These are phyloP conservation scores for Antheraea pernyi DNA, from an alignment of 1,140 invertebrate species.

Conservation along the genomic window DNA sequence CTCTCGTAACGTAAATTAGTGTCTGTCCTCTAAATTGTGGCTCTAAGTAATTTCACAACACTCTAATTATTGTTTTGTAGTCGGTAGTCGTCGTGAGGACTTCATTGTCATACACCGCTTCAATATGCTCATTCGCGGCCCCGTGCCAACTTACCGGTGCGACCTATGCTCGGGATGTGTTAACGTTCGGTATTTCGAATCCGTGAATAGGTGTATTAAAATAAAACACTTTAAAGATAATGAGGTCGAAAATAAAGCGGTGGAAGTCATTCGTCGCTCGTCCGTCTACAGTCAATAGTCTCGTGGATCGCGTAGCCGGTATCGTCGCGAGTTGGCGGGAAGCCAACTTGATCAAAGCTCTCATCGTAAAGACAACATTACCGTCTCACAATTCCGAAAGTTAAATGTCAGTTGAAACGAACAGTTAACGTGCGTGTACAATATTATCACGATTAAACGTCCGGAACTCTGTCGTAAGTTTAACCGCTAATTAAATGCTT, in stretches of 20 bases:
- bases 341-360: constrained; percentile 58
- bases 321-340: constrained; percentile 34
- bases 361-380: constrained; percentile 3
- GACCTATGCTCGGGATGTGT: constrained; percentile 56
- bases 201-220: constrained; percentile 50
- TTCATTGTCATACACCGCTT: constrained; percentile 55
- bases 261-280: constrained; percentile 63
- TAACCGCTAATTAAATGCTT: constrained; percentile 46
- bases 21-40: constrained; percentile 37
- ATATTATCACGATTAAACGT: constrained; percentile 42
- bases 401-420: constrained; percentile 22
- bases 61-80: constrained; percentile 49
- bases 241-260: constrained; percentile 75
- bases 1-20: constrained; percentile 36
- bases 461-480: constrained; percentile 43
- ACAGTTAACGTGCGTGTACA: constrained; percentile 28
- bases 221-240: constrained; percentile 76
- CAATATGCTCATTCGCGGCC: constrained; percentile 42
- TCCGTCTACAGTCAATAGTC: constrained; percentile 58
- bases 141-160: constrained; percentile 54
- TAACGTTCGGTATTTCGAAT: constrained; percentile 44
- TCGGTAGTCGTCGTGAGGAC: constrained; percentile 41
- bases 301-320: constrained; percentile 34
- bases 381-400: constrained; percentile 27
- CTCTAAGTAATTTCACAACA: constrained; percentile 55